These are phyloP conservation scores for Adelosebastes latens DNA, from an alignment of 2,797 vertebrate species.

Conservation along the genomic window DNA sequence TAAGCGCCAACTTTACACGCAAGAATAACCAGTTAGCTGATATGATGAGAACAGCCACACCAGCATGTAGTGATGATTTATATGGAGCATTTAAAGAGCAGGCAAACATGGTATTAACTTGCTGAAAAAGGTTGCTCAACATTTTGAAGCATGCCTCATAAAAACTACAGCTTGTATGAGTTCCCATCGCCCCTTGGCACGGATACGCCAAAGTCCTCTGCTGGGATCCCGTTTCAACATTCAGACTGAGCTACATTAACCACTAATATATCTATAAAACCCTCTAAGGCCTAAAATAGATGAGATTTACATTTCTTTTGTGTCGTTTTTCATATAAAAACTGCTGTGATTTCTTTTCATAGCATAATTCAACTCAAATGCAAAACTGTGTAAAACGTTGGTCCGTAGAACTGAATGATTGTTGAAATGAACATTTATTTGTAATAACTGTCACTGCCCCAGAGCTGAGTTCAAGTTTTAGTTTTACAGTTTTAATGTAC, in stretches of 20 bases:
- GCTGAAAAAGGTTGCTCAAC: constrained; percentile 24
- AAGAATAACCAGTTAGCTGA: background rate
- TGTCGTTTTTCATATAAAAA: background rate
- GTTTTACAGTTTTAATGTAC: no score
- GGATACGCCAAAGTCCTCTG: background rate
- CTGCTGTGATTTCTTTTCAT: background rate
- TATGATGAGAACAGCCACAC: constrained; percentile 17
- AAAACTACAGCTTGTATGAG: constrained; percentile 19
- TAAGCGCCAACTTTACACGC: constrained; percentile 7
- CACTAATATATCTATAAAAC: background rate
- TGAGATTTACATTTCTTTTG: background rate
- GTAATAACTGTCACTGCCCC: no score
- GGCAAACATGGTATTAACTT: constrained; percentile 8
- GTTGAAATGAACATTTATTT: background rate
- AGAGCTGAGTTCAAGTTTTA: no score
- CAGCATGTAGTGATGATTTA: constrained; percentile 4
- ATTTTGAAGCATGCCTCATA: constrained; percentile 15
- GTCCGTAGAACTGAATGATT: background rate
- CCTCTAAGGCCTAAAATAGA: background rate
- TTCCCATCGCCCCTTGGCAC: constrained; percentile 24
- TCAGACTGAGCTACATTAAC: background rate
- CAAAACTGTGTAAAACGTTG: background rate
- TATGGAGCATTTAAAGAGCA: constrained; percentile 27
- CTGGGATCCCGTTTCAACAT: constrained; percentile 3
- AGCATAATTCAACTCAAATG: background rate